phyloP scores from a whole-genome alignment of 2,113 vertebrate species.

The Sorex fumeus region DNA sequence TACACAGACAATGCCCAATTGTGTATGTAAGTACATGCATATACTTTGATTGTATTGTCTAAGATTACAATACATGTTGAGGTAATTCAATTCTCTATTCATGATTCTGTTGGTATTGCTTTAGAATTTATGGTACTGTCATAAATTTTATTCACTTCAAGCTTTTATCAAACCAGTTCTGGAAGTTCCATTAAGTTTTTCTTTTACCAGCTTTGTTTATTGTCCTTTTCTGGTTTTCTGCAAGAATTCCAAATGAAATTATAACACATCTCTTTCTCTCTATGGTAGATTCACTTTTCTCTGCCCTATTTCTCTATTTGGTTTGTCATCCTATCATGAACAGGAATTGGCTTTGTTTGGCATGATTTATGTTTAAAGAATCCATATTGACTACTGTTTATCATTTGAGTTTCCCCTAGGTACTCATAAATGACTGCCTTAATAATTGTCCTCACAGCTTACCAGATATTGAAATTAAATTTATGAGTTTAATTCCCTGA shows the following conservation, averaged over 20 bases:
- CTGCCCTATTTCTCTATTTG: conserved; percentile 61
- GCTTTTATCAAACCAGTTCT: conserved; percentile 32
- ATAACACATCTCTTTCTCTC: conserved; percentile 49
- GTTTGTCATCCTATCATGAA: conserved; percentile 63
- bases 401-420: conserved; percentile 71
- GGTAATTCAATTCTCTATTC: conserved; percentile 34
- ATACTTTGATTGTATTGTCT: conserved; percentile 58
- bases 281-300: conserved; percentile 65
- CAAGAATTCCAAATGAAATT: conserved; percentile 67
- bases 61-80: conserved; percentile 7
- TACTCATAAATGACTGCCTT: conserved; percentile 80
- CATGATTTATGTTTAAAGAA: conserved; percentile 76
- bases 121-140: background rate
- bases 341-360: conserved; percentile 74
- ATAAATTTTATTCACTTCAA: conserved; percentile 30
- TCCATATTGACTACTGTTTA: conserved; percentile 78
- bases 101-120: conserved; percentile 2
- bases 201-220: conserved; percentile 62
- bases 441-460: conserved; percentile 81
- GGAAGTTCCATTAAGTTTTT: conserved; percentile 32
- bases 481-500: conserved; percentile 83
- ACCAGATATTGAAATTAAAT: conserved; percentile 85
- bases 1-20: background rate
- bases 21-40: conserved; percentile 36
- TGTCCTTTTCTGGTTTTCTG: conserved; percentile 61